A percentile compares a stretch with the other conserved stretches of the same genome.
Evolutionary conservation across 2,113 vertebrate species (phyloP).

Genomic region (Ginglymostoma cirratum): DNA sequence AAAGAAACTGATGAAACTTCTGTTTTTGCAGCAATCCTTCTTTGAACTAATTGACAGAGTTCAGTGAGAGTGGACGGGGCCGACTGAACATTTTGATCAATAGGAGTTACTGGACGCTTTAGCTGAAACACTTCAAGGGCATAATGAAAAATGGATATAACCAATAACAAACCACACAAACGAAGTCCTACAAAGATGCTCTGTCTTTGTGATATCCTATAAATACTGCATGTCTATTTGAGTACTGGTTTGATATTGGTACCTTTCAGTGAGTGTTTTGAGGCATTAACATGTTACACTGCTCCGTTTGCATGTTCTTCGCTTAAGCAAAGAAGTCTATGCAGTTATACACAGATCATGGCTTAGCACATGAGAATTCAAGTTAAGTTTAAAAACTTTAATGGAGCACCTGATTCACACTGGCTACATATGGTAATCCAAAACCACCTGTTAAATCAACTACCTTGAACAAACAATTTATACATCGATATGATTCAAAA

Average conservation of each 20-base stretch:
- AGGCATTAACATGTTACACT: not conserved
- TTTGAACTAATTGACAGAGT: conserved; percentile 7
- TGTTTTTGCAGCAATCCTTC: conserved; percentile 1
- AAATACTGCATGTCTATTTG: not conserved
- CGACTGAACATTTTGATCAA: conserved; percentile 9
- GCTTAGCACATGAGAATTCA: not conserved
- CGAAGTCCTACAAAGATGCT: not conserved
- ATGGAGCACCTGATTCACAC: not conserved
- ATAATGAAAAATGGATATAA: not conserved
- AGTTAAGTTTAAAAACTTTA: not conserved
- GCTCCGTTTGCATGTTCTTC: not conserved
- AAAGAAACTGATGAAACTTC: not conserved
- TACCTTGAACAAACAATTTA: not conserved
- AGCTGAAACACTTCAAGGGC: not conserved
- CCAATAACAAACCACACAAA: not conserved
- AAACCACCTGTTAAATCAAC: not conserved
- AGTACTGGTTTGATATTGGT: not conserved
- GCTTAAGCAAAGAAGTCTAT: not conserved
- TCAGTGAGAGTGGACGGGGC: not conserved
- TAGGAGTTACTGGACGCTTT: conserved; percentile 27
- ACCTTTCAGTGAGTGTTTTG: not conserved
- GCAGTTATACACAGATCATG: not conserved
- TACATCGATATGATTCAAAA: not conserved
- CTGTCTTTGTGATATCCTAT: not conserved
- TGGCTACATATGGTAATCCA: not conserved